phyloP scores from a whole-genome alignment of 2,113 vertebrate species.

The Nothobranchius furzeri region DNA sequence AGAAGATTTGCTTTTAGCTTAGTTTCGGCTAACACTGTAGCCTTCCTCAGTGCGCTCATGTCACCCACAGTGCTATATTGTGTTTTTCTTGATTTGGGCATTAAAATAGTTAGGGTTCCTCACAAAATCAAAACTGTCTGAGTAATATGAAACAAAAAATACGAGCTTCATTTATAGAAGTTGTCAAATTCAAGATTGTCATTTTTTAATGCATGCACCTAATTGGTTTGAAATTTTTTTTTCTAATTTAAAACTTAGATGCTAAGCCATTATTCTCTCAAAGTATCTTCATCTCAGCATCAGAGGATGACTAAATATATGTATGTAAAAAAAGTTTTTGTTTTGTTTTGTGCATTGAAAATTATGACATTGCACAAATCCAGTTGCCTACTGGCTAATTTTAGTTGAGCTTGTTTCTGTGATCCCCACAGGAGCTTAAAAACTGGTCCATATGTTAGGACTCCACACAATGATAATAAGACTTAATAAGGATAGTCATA shows the following conservation, averaged over 20 bases:
- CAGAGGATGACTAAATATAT: slow-evolving; percentile 8
- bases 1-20: too few relatives aligned
- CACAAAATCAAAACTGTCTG: too few relatives aligned
- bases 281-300: slow-evolving; percentile 33
- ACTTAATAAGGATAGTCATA: slow-evolving; percentile 12
- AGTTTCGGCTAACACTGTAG: too few relatives aligned
- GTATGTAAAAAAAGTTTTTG: background rate
- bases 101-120: too few relatives aligned
- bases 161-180: background rate
- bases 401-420: slow-evolving; percentile 23
- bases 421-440: slow-evolving; percentile 50
- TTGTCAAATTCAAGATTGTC: slow-evolving; percentile 26
- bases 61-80: too few relatives aligned
- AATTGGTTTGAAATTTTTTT: slow-evolving; percentile 46
- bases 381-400: slow-evolving; percentile 31
- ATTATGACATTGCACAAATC: slow-evolving; percentile 48
- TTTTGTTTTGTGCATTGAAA: slow-evolving; percentile 54
- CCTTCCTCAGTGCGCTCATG: too few relatives aligned
- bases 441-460: slow-evolving; percentile 23
- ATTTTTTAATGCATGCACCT: slow-evolving; percentile 26
- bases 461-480: slow-evolving; percentile 28
- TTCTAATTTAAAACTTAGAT: slow-evolving; percentile 47
- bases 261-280: slow-evolving; percentile 7
- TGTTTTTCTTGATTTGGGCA: too few relatives aligned
- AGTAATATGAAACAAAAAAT: too few relatives aligned